Base-by-base conservation (phyloP, 2,113 vertebrate species). In the Thinocorus orbignyianus region DNA sequence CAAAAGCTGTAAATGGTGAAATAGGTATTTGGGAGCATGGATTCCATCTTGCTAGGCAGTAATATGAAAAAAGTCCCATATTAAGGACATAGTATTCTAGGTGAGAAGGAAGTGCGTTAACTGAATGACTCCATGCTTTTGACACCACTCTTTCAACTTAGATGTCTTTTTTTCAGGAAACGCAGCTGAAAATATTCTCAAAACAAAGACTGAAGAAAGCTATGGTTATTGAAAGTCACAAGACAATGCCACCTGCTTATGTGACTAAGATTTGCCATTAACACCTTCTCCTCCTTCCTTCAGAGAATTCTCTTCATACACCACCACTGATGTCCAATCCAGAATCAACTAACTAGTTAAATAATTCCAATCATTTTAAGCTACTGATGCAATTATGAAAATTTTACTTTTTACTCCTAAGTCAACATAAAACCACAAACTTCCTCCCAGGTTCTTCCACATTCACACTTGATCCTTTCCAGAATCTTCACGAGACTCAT, bases 31-130 rank as follows among this genome's bases (percentile, higher is more conserved):
- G 81, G 81, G 69, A 85, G 46, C 58, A 33, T 3, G 20, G 72
- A 61, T 70, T 73, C 76, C 72, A 60, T 71, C 93, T 71, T 80
- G 77, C 77, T 87, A 76, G 87, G 68, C 77, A 76, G 30, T 1
- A 70, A 46, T 0, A 17, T 16, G 52, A 82, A 93, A 82, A 11
- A 24, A 51, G 51, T 35, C 31, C 76, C 35, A 14, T 22, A 65
- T 9, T 16, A 23, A 76, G 28, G 37, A 24, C 11, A 14, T 0
- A 19, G 23, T 58, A 76, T 7, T 93, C 70, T 2, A 68, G 73
- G 65, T 1, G 5, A 49, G 62, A 90, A 33, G 33, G 35, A 81
- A 77, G 39, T 1, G 30, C 37, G 68, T 28, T 70, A 61, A 64
- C 49, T 57, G 37, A 83, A 57, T 3, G 12, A 66, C 48, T 70